A percentile compares a stretch with the other conserved stretches of the same genome.
phyloP scores from a whole-genome alignment of 2,888 invertebrate genomes.

The Tachystola acroxantha region DNA sequence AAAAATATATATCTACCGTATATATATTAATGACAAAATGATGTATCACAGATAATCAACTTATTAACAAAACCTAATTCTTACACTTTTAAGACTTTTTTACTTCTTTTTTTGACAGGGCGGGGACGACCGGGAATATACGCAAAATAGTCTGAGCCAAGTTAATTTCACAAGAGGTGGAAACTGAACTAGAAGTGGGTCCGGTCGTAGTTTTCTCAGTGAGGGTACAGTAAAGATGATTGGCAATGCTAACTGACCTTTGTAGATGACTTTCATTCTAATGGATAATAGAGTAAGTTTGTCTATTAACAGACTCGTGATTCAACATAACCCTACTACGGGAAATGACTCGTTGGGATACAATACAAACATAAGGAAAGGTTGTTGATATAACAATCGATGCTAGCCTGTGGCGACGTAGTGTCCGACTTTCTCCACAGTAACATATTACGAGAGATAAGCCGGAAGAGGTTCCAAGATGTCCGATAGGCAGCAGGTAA shows the following conservation, averaged over 20 bases:
- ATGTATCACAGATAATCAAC: too few species aligned
- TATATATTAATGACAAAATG: too few species aligned
- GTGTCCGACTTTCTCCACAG: constrained; percentile 40
- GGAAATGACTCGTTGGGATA: constrained; percentile 5
- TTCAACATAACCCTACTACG: constrained; percentile 13
- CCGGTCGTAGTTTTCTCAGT: too few species aligned
- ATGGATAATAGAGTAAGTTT: constrained; percentile 7
- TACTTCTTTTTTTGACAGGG: too few species aligned
- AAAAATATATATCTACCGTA: too few species aligned
- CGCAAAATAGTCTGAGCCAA: too few species aligned
- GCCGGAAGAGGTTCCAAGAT: constrained; percentile 45
- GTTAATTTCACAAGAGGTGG: too few species aligned
- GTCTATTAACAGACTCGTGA: constrained; percentile 9
- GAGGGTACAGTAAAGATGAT: background rate
- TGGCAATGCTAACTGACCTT: constrained; percentile 7
- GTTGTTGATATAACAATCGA: constrained; percentile 20
- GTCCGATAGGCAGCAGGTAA: constrained; percentile 46
- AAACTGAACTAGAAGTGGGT: too few species aligned
- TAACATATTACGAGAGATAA: constrained; percentile 54
- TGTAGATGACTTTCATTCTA: constrained; percentile 1
- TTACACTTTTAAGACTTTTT: too few species aligned
- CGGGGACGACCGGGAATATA: background rate
- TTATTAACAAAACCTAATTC: too few species aligned
- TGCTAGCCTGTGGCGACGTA: constrained; percentile 23
- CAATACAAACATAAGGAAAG: constrained; percentile 16